Base-by-base conservation (phyloP, 2,113 vertebrate genomes). In the Amblyornis subalaris region DNA sequence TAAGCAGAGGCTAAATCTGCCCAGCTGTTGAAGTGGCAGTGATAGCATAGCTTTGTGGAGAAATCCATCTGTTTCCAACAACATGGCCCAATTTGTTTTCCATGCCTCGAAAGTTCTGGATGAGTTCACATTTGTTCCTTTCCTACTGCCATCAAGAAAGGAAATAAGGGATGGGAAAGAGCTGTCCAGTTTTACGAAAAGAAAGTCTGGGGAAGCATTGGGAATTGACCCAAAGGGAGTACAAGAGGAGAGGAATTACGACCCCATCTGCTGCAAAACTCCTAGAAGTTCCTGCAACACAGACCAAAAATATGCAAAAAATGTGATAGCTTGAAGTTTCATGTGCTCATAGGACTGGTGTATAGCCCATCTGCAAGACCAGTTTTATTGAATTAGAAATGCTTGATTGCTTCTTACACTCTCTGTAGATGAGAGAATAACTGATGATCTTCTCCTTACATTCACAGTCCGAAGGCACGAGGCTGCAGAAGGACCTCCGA, bases 401-500 rank as follows among this genome's bases (percentile, higher is more conserved):
- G 21, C 45, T 88, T 38, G 58, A 9, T 6, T 89, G 17, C 21
- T 57, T 38, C 42, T 92, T 47, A 23, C 1, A 1, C 10, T 42
- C 1, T 33, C 9, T 62, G 66, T 64, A 10, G 31, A 8, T 73
- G 54, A 29, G 25, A 61, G 28, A 69, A 16, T 91, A 79, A 94
- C 55, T 42, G 18, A 7, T 66, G 40, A 4, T 38, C 28, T 50
- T 96, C 35, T 58, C 36, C 82, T 96, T 97, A 19, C 7, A 8
- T 85, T 96, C 57, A 24, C 96, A 99, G 99, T 75, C 98, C 0
- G 99, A 99, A 97, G 99, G 99, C 75, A 98, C 96, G 28, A 99
- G 99, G 96, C 98, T 99, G 88, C 99, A 99, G 97, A 99, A 98
- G 92, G 99, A 99, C 93, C 98, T 99, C 10, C 97, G 99, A 65